Conservation (phyloP, 2,113 vertebrate species). For the Sclerurus mexicanus region DNA sequence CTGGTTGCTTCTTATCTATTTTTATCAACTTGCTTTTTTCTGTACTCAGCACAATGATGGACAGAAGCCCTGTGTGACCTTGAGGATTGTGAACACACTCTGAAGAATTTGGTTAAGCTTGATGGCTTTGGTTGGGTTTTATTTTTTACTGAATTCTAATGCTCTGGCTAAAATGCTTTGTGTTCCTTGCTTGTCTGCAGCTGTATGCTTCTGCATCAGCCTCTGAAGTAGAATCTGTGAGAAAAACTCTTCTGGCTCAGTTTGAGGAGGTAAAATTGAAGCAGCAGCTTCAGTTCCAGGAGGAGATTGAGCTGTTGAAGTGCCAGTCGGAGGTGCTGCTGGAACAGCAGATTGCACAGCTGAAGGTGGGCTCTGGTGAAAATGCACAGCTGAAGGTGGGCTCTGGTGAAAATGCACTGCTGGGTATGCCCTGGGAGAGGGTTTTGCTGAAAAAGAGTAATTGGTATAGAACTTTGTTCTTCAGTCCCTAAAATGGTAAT, state of each 20-base stretch:
- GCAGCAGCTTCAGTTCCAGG: slow-evolving; percentile 77
- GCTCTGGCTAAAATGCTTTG: neutral
- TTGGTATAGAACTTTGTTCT: neutral
- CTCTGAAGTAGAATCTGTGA: slow-evolving; percentile 73
- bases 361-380: slow-evolving; percentile 73
- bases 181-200: neutral
- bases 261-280: slow-evolving; percentile 70
- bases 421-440: neutral
- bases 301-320: slow-evolving; percentile 82
- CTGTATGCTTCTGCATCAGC: slow-evolving; percentile 28
- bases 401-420: neutral
- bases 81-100: neutral
- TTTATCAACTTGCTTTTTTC: neutral
- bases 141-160: neutral
- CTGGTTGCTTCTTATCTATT: neutral
- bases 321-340: slow-evolving; percentile 77
- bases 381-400: slow-evolving; percentile 67
- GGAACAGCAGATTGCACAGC: slow-evolving; percentile 74
- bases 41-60: neutral
- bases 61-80: neutral
- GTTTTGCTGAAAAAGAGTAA: neutral
- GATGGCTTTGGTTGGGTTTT: neutral
- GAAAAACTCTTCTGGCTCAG: slow-evolving; percentile 52
- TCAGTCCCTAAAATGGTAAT: neutral
- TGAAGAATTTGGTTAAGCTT: neutral